Base-by-base conservation (phyloP, 1,140 invertebrate species). In the Cherax quadricarinatus region DNA sequence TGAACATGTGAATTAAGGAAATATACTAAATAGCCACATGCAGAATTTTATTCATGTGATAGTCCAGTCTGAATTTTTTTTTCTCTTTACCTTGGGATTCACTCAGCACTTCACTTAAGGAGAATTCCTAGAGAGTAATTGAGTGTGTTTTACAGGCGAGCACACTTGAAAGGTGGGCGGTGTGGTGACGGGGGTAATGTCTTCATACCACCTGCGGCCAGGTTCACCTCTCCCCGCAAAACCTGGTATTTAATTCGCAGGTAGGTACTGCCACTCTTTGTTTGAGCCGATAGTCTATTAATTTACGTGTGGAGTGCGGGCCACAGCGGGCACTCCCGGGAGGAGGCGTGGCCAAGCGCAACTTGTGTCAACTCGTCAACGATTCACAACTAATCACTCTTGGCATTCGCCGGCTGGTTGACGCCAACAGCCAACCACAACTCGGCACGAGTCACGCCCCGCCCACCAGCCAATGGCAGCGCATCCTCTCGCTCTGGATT, bases 321-420 rank as follows among this genome's bases (percentile, higher is more conserved):
- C 24, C 78, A 81, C 66, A 86, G 75, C 89, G 73, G 81, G 49
- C 62, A 91, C 81, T 86, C 82, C 41, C 53, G 78, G 30, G 82
- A 41, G 84, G 75, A 85, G 92, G 92, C 83, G 92, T 88, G 73
- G 88, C 88, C 78, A 86, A 75, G 73, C 82, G 78, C 57, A 70
- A 73, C 51, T 88, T 75, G 79, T 93, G 92, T 93, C 92, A 93
- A 87, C 88, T 82, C 78, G 88, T 93, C 92, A 93, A 93, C 92
- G 88, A 93, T 87, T 93, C 92, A 93, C 92, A 93, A 93, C 92
- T 93, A 90, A 93, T 93, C 92, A 93, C 92, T 93, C 78, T 93
- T 93, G 92, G 92, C 92, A 93, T 92, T 91, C 87, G 88, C 88
- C 82, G 88, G 88, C 81, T 91, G 30, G 83, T 53, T 49, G 53